Conservation (phyloP, 1,140 invertebrate species). For the Lucilia sericata region DNA sequence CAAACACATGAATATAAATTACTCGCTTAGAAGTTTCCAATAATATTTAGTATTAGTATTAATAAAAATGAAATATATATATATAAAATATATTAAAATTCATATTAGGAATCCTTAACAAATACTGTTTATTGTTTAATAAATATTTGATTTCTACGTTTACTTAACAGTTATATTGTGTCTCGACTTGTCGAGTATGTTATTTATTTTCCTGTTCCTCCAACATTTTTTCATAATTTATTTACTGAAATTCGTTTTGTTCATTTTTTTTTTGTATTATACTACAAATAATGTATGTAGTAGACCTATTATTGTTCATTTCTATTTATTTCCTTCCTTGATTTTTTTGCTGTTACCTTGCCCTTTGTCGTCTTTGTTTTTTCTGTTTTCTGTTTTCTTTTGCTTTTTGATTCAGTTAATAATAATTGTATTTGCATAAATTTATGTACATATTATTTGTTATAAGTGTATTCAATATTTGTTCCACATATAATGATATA, state of each 20-base stretch:
- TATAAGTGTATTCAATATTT: not conserved
- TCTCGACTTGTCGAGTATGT: not conserved
- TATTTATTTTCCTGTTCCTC: not conserved
- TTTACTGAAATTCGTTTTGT: no score
- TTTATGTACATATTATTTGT: not conserved
- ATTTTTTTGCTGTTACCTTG: not conserved
- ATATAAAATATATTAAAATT: no score
- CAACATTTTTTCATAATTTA: not conserved
- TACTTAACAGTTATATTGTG: no score
- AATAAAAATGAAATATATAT: no score
- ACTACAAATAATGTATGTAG: no score
- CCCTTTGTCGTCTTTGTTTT: not conserved
- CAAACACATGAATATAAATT: no score
- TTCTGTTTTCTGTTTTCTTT: not conserved
- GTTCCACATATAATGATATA: not conserved
- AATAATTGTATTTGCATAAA: slow-evolving; percentile 21
- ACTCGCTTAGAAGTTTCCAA: no score
- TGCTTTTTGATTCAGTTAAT: not conserved
- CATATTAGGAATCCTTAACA: no score
- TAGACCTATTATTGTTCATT: no score
- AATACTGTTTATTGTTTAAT: not conserved
- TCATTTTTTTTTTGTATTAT: no score
- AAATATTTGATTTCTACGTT: not conserved
- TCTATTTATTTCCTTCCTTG: no score
- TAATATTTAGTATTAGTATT: no score